phyloP scores from a whole-genome alignment of 2,888 invertebrate genomes.

The Isoperla grammatica region DNA sequence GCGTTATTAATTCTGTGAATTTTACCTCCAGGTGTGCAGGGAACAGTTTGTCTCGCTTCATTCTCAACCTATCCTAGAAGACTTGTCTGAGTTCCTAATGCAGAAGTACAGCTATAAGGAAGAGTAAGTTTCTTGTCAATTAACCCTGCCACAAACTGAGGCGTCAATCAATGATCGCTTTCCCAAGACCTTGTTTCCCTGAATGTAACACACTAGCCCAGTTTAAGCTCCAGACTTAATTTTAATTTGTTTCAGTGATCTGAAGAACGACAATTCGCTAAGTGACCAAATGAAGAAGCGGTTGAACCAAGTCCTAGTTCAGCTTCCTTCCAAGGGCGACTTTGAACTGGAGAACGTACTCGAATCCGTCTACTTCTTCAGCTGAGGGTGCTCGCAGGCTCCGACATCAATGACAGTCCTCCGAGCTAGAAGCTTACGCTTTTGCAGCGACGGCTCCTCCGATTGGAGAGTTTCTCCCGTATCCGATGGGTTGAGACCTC shows the following conservation, averaged over 20 bases:
- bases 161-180: no score
- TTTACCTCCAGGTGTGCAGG: conserved; percentile 71
- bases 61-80: conserved; percentile 83
- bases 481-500: no score
- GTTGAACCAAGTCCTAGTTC: conserved; percentile 54
- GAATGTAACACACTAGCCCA: no score
- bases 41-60: conserved; percentile 97
- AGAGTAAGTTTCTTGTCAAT: conserved; percentile 46
- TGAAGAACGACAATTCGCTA: conserved; percentile 47
- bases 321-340: conserved; percentile 67
- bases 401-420: no score
- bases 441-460: no score
- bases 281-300: conserved; percentile 55
- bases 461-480: no score
- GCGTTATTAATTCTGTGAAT: no score
- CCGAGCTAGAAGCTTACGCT: no score
- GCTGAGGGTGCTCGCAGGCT: conserved; percentile 45
- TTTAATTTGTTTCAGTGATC: conserved; percentile 47
- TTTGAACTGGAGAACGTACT: conserved; percentile 72
- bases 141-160: conserved; percentile 8
- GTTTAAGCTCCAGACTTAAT: no score
- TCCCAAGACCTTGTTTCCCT: no score
- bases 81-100: conserved; percentile 70
- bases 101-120: conserved; percentile 60
- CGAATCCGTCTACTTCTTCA: conserved; percentile 81